Percentiles rank a stretch among this genome's conserved stretches.
Conservation (phyloP, 37 sponge, comb jelly and placozoan species). For the Cladorhizidae sp. region DNA sequence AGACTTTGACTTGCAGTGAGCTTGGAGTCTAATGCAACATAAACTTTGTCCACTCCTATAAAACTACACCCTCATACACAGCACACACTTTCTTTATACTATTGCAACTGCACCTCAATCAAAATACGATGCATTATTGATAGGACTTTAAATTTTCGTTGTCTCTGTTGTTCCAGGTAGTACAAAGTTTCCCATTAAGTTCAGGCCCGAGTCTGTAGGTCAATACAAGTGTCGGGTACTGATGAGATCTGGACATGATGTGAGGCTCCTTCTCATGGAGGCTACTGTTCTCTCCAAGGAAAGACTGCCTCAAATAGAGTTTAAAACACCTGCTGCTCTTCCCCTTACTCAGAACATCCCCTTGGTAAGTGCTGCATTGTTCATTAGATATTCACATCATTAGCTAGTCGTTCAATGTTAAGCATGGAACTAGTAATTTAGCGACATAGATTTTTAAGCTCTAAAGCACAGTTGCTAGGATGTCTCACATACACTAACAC, state of each 20-base stretch:
- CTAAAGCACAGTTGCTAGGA: no score
- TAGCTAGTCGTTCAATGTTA: no score
- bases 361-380: conserved; percentile 75
- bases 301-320: conserved; percentile 61
- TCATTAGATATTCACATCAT: no score
- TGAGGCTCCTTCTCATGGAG: conserved; percentile 78
- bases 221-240: conserved; percentile 69
- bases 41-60: not conserved
- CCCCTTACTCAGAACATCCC: conserved; percentile 83
- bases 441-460: no score
- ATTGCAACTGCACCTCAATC: no score
- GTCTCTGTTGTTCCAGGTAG: not conserved
- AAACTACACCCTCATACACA: no score
- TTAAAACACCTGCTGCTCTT: conserved; percentile 70
- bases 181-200: conserved; percentile 36
- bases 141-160: no score
- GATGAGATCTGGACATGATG: conserved; percentile 62
- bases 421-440: no score
- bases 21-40: not conserved
- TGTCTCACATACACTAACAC: no score
- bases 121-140: no score
- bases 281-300: conserved; percentile 48
- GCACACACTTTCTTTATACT: no score
- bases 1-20: no score
- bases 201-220: conserved; percentile 41